Conservation (phyloP, 2,888 invertebrate genomes). For the Smittia aterrima region DNA sequence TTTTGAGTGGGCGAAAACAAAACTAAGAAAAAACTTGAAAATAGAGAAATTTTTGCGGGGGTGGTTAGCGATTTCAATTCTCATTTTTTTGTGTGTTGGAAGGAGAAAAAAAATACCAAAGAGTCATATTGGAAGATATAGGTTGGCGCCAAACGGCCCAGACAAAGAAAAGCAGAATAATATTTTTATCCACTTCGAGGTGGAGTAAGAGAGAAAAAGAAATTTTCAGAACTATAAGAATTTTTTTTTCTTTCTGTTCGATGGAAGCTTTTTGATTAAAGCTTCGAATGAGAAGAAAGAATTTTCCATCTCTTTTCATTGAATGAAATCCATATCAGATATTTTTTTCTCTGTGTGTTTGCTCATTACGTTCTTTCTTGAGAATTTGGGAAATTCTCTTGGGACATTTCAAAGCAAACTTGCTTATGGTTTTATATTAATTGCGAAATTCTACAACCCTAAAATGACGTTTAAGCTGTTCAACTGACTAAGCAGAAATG, state of each 20-base stretch:
- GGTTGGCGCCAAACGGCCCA: conserved; percentile 42
- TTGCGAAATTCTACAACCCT: neutral
- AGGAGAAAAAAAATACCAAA: neutral
- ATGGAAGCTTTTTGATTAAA: too few relatives aligned
- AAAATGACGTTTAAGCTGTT: conserved; percentile 37
- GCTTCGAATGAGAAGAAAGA: too few relatives aligned
- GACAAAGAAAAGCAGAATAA: conserved; percentile 30
- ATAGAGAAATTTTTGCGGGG: conserved; percentile 1
- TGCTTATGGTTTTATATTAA: too few relatives aligned
- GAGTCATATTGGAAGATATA: conserved; percentile 30
- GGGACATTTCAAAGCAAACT: too few relatives aligned
- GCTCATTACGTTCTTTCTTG: too few relatives aligned
- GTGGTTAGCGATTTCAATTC: conserved; percentile 1
- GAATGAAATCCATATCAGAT: too few relatives aligned
- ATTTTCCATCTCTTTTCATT: too few relatives aligned
- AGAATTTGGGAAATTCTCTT: too few relatives aligned
- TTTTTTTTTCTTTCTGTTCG: neutral
- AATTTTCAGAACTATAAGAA: neutral
- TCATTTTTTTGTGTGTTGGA: neutral
- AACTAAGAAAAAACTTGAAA: neutral
- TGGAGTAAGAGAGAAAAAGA: neutral
- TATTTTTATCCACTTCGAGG: neutral
- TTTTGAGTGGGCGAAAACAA: neutral
- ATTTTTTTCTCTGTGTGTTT: too few relatives aligned
- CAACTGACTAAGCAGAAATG: too few relatives aligned